Base-by-base conservation (phyloP, 2,113 vertebrate genomes). In the Eublepharis macularius region DNA sequence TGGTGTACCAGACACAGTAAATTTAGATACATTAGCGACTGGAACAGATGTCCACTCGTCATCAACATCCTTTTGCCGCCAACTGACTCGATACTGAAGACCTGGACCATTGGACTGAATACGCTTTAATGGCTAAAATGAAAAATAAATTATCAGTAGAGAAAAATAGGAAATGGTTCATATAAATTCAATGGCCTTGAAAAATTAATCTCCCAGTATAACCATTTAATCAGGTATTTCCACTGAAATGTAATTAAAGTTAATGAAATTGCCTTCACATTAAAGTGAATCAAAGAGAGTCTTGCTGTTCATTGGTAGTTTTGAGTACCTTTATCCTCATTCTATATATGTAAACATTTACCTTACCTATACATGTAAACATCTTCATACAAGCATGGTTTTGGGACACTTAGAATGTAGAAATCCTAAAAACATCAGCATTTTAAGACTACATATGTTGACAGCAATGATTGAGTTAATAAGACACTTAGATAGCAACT, bases 21-120 rank as follows among this genome's bases (percentile, higher is more conserved):
- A 99, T 91, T 97, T 98, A 83, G 98, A 98, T 78, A 97, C 97
- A 66, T 99, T 99, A 65, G 97, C 97, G 82, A 99, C 98, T 7
- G 94, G 95, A 90, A 96, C 97, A 32, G 96, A 94, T 0, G 94
- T 97, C 98, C 98, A 99, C 0, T 99, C 97, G 68, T 96, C 96
- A 47, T 97, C 98, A 66, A 96, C 91, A 51, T 95, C 95, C 88
- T 97, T 98, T 95, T 98, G 98, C 85, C 97, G 97, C 98, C 98
- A 99, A 95, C 97, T 98, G 69, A 99, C 98, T 94, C 94, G 97
- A 87, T 99, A 99, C 54, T 97, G 97, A 89, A 99, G 98, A 26
- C 98, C 98, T 24, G 97, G 98, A 72, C 98, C 99, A 1, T 99
- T 99, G 2, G 97, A 97, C 91, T 99, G 97, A 81, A 98, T 97